Conservation (phyloP, 1,140 invertebrate genomes). For the Orius insidiosus region DNA sequence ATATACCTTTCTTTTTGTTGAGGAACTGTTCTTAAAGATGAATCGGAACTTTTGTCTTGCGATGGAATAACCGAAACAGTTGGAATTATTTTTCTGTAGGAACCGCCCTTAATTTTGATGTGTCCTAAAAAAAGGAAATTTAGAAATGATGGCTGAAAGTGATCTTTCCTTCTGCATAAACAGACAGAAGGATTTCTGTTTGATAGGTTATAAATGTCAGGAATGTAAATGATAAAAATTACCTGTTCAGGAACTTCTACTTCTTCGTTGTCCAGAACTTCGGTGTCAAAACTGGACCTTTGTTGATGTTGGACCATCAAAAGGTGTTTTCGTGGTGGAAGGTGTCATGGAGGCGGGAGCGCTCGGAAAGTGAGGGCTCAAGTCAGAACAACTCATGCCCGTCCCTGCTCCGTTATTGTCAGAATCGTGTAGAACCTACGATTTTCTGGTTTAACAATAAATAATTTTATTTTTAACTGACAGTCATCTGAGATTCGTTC, state of each 20-base stretch:
- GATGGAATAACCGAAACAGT: too few relatives aligned
- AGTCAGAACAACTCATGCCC: slow-evolving; percentile 34
- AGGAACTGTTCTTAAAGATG: too few relatives aligned
- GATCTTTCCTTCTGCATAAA: too few relatives aligned
- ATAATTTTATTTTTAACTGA: slow-evolving; percentile 16
- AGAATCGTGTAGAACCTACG: slow-evolving; percentile 49
- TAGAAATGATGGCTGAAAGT: too few relatives aligned
- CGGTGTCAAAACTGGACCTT: slow-evolving; percentile 65
- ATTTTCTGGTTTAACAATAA: neutral
- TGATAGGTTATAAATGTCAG: too few relatives aligned
- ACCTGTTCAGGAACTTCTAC: slow-evolving; percentile 11
- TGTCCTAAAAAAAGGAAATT: too few relatives aligned
- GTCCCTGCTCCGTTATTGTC: slow-evolving; percentile 24
- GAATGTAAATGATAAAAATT: too few relatives aligned
- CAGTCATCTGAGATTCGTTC: slow-evolving; percentile 70
- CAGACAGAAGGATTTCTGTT: too few relatives aligned
- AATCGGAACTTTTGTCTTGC: too few relatives aligned
- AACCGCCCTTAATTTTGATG: too few relatives aligned
- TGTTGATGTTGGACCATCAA: slow-evolving; percentile 63
- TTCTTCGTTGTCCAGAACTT: slow-evolving; percentile 53
- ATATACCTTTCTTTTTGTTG: too few relatives aligned
- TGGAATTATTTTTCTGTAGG: too few relatives aligned
- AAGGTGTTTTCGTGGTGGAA: slow-evolving; percentile 53
- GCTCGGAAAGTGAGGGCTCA: slow-evolving; percentile 26
- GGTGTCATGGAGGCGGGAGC: slow-evolving; percentile 40